Base-by-base conservation (phyloP, 2,113 vertebrate genomes). In the Irena cyanogastra region DNA sequence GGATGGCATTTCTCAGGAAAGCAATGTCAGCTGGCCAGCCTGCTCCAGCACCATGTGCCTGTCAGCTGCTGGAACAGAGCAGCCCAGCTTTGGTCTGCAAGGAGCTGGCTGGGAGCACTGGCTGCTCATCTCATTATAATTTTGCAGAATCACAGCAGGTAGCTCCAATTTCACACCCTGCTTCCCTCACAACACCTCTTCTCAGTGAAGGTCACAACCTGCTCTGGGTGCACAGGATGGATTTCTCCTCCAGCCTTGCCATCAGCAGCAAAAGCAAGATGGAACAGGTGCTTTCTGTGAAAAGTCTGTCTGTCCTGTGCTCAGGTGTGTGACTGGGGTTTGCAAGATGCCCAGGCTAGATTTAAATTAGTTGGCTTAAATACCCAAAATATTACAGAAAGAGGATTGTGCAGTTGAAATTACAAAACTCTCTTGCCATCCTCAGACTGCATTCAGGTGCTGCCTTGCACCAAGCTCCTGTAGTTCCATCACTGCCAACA, bases 151-250 rank as follows among this genome's bases (percentile, higher is more conserved):
- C 93, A 70, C 85, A 86, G 47, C 71, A 96, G 85, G 92, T 96
- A 95, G 81, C 92, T 97, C 76, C 88, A 95, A 95, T 96, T 97
- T 97, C 95, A 96, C 94, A 96, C 68, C 72, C 90, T 93, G 79
- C 69, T 96, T 96, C 90, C 41, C 76, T 86, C 80, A 49, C 64
- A 49, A 7, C 8, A 3, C 72, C 84, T 79, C 78, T 47, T 54
- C 87, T 60, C 44, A 19, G 39, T 30, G 47, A 93, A 93, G 92
- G 95, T 87, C 87, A 81, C 88, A 86, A 79, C 28, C 76, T 78
- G 47, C 64, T 90, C 76, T 86, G 49, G 64, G 42, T 71, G 56
- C 1, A 1, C 53, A 14, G 71, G 49, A 78, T 44, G 66, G 50
- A 47, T 89, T 97, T 77, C 60, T 71, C 44, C 56, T 90, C 50